Conservation (phyloP, 1,140 invertebrate species). For the Eumeta japonica region DNA sequence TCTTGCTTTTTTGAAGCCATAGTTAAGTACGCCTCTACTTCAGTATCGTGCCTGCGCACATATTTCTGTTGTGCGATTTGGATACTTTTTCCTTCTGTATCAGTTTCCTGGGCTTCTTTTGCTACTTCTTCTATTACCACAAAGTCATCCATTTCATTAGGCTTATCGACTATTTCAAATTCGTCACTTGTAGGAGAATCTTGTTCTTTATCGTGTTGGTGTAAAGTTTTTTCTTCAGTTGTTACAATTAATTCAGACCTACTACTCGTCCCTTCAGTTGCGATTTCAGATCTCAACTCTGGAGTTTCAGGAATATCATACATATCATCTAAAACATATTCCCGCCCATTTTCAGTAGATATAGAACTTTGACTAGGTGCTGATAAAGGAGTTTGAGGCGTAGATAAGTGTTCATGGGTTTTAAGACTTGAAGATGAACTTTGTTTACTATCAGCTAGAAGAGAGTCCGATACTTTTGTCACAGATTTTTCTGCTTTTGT, state of each 20-base stretch:
- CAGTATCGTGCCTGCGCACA: slow-evolving; percentile 65
- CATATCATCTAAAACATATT: slow-evolving; percentile 62
- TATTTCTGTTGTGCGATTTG: slow-evolving; percentile 61
- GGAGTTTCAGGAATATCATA: slow-evolving; percentile 61
- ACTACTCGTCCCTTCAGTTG: slow-evolving; percentile 46
- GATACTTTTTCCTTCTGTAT: slow-evolving; percentile 77
- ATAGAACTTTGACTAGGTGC: slow-evolving; percentile 64
- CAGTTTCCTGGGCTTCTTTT: slow-evolving; percentile 77
- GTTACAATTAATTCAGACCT: slow-evolving; percentile 56
- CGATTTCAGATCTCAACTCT: slow-evolving; percentile 48
- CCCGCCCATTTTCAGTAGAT: slow-evolving; percentile 63
- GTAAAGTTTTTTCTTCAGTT: slow-evolving; percentile 57
- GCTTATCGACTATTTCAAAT: slow-evolving; percentile 84
- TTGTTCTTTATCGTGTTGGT: slow-evolving; percentile 59
- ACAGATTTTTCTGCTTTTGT: slow-evolving; percentile 42
- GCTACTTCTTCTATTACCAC: slow-evolving; percentile 84
- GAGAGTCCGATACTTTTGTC: slow-evolving; percentile 28
- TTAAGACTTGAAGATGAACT: slow-evolving; percentile 50
- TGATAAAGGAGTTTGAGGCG: slow-evolving; percentile 61
- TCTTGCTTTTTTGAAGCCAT: slow-evolving; percentile 52
- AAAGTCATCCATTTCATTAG: slow-evolving; percentile 82
- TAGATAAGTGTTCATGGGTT: slow-evolving; percentile 52
- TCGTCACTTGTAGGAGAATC: slow-evolving; percentile 85
- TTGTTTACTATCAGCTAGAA: slow-evolving; percentile 38
- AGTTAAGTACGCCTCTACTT: slow-evolving; percentile 71